These are phyloP conservation scores for Apogon talboti DNA, from an alignment of 2,797 vertebrate species.

Conservation along the genomic window DNA sequence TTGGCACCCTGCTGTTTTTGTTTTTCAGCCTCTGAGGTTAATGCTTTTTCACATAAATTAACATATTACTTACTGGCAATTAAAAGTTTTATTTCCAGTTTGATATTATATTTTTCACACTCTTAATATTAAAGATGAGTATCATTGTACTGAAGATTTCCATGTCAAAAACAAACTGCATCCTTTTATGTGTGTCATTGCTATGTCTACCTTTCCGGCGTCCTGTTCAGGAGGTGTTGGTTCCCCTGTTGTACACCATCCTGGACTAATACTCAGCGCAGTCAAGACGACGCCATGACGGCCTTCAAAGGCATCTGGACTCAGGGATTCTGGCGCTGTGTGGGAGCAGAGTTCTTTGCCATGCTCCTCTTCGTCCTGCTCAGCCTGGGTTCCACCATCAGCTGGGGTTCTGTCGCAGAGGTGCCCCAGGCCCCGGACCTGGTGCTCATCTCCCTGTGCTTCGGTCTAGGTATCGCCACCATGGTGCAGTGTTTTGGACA, in stretches of 20 bases:
- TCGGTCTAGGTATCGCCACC: constrained; percentile 92
- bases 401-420: constrained; percentile 81
- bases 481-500: constrained; percentile 93
- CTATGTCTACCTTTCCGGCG: not conserved
- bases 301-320: constrained; percentile 93
- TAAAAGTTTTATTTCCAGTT: too few species aligned
- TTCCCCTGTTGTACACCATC: constrained; percentile 9
- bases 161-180: too few species aligned
- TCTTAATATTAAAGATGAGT: too few species aligned
- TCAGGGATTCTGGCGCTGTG: constrained; percentile 92
- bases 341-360: constrained; percentile 89
- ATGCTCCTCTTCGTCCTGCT: constrained; percentile 91
- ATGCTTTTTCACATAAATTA: too few species aligned
- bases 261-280: constrained; percentile 60
- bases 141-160: too few species aligned
- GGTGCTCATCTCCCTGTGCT: constrained; percentile 92
- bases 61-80: too few species aligned
- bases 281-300: constrained; percentile 83
- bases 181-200: not conserved
- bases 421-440: constrained; percentile 83
- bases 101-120: too few species aligned
- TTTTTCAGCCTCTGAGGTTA: too few species aligned
- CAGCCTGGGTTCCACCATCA: constrained; percentile 90
- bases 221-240: constrained; percentile 57
- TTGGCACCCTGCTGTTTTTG: too few species aligned